Evolutionary conservation across 2,113 vertebrate species (phyloP).

Genomic region (Trichechus manatus): DNA sequence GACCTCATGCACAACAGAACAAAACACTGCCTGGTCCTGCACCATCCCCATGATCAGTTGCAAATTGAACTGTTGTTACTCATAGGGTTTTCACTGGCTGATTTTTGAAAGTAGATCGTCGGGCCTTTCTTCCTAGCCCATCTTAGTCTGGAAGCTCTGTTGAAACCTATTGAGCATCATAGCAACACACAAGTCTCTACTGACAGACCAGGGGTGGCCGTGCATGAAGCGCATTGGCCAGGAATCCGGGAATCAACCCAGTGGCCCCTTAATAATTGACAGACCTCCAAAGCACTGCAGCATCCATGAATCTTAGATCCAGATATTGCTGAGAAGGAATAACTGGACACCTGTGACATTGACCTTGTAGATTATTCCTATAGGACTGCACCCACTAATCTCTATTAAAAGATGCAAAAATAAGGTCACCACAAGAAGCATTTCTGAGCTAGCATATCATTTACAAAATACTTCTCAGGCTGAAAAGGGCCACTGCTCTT

Average conservation of each 20-base stretch:
- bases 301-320: neutral
- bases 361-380: neutral
- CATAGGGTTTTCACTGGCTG: neutral
- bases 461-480: slow-evolving; percentile 25
- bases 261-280: neutral
- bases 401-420: neutral
- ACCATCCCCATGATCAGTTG: neutral
- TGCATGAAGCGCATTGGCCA: neutral
- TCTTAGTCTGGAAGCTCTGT: neutral
- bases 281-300: neutral
- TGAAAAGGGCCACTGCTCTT: neutral
- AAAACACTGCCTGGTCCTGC: neutral
- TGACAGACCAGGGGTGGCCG: neutral
- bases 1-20: neutral
- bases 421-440: neutral
- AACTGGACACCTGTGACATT: neutral
- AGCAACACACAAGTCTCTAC: neutral
- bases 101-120: neutral
- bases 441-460: neutral
- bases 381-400: neutral
- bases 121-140: neutral
- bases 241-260: neutral
- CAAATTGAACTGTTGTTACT: neutral
- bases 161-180: neutral
- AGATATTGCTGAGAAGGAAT: neutral